Percentiles rank a stretch among this genome's conserved stretches.
Evolutionary conservation across 2,113 vertebrate species (phyloP).

Genomic region (Cygnus atratus): DNA sequence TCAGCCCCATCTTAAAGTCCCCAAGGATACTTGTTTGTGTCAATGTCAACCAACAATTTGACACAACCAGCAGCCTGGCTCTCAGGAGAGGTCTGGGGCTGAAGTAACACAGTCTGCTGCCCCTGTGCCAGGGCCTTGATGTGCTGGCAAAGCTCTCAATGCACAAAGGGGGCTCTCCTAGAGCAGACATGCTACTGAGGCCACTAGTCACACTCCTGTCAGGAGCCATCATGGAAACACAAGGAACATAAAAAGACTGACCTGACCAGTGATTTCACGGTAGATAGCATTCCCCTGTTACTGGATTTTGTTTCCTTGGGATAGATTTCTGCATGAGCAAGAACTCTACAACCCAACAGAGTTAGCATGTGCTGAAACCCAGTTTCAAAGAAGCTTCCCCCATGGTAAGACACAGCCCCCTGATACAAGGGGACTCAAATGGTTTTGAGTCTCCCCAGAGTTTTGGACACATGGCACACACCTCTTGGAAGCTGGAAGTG

Average conservation of each 20-base stretch:
- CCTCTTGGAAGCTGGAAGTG: not conserved
- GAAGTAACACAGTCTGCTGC: rapidly evolving
- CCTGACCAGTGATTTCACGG: not conserved
- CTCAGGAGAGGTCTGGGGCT: not conserved
- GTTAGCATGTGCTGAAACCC: not conserved
- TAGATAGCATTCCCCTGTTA: rapidly evolving
- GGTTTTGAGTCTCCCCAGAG: not conserved
- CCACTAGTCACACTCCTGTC: not conserved
- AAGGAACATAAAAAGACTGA: not conserved
- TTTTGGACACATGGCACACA: not conserved
- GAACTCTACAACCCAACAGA: not conserved
- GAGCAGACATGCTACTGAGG: not conserved
- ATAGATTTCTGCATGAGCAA: not conserved
- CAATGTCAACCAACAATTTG: not conserved
- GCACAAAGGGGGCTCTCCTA: not conserved
- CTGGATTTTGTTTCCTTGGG: not conserved
- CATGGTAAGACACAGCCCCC: not conserved
- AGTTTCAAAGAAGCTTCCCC: not conserved
- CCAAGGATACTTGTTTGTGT: not conserved
- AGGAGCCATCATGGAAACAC: not conserved
- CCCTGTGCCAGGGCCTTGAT: not conserved
- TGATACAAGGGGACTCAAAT: not conserved
- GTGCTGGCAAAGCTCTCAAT: not conserved
- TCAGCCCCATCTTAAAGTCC: not conserved
- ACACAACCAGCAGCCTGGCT: not conserved